A percentile compares a stretch with the other conserved stretches of the same genome.
These are phyloP conservation scores for Epiblema foenella DNA, from an alignment of 2,888 invertebrate species.

Conservation along the genomic window DNA sequence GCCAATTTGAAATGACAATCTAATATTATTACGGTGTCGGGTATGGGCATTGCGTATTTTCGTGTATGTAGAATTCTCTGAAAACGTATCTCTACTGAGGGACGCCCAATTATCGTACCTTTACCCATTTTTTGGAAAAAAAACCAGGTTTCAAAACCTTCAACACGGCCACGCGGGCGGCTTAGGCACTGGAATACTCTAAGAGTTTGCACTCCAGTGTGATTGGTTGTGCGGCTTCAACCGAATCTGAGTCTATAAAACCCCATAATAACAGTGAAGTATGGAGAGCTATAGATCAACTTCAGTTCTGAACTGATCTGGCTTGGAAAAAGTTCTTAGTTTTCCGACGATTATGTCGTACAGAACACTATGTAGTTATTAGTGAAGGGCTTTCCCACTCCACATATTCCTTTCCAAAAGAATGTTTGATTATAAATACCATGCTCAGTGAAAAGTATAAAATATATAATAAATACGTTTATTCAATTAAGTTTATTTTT, in stretches of 20 bases:
- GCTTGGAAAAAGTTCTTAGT: not conserved
- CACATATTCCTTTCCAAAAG: no score
- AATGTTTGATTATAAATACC: no score
- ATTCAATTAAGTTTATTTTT: no score
- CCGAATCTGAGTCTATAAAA: no score
- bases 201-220: no score
- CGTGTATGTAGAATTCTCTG: not conserved
- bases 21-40: not conserved
- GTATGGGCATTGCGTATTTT: not conserved
- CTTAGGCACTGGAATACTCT: no score
- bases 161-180: no score
- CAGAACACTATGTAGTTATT: not conserved
- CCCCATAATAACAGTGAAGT: not conserved
- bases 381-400: not conserved
- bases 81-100: not conserved
- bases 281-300: not conserved
- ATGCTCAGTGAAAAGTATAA: no score
- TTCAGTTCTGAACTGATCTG: not conserved
- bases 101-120: not conserved
- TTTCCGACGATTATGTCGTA: not conserved
- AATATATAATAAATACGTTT: no score
- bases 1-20: slow-evolving; percentile 8
- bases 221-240: no score
- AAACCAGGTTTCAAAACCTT: no score
- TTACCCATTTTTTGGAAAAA: no score